Evolutionary conservation across 2,888 invertebrate genomes (phyloP), one percentile per base, ranked within the genome.

Genomic region (Pseudococcus jackbeardsleyi): DNA sequence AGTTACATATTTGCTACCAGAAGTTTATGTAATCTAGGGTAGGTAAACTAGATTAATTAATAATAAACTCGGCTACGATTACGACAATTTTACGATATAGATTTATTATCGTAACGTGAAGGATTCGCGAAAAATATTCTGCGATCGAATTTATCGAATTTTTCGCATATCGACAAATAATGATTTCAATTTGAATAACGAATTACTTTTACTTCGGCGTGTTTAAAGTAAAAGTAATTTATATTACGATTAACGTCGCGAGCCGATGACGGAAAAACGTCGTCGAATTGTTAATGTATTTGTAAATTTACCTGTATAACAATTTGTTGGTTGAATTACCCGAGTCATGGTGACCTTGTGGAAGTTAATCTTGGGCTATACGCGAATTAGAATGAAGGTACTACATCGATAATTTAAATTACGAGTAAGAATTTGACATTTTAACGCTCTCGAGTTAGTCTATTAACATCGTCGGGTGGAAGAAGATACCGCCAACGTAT

Each of bases 11-110:
- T 64, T 19, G 22, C 22, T 8, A 22, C 64, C 19, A 64, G 64
- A 12, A 22, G 64, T 22, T 64, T 64, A 12, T 22, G 22, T 64
- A 64, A 64, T 64, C 19, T 19, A 64, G 22, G 6, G 64, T 64
- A 19, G 9, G 64, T 64, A 64, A 64, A 64, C 64, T 64, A 64
- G 64, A 64, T 64, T 64, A 64, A 64, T 64, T 64, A 64, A 64
- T 8, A 50, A 17, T 50, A 15, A 12, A 17, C 22, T 64, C 22
- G 22, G 50, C 5, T 50, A 1, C 50, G 50, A 50, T 50, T 50
- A 50, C 50, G 50, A 17, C 50, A 50, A 50, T 64, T 22, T 64
- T 64, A 64, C 9, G 19, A 64, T 64, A 64, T 64, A 6, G 64
- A 50, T 50, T 64, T 64, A 22, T 64, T 22, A 19, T 64, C 19